phyloP scores from a whole-genome alignment of 92 coral and sea anemone genomes.

The Paragorgia papillata region DNA sequence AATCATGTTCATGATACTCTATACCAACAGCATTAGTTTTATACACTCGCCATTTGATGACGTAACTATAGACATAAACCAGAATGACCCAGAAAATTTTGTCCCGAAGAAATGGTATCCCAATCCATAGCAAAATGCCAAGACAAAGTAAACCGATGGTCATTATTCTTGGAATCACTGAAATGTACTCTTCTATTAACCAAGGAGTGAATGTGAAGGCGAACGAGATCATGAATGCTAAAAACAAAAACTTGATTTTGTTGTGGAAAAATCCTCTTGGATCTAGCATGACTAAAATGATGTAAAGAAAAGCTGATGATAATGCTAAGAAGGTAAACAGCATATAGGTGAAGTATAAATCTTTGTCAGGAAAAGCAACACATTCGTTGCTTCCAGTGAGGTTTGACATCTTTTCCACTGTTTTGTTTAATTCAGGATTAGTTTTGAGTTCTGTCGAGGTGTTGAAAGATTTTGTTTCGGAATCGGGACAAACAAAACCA shows the following conservation, averaged over 20 bases:
- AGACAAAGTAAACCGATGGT: slow-evolving; percentile 49
- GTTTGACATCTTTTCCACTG: slow-evolving; percentile 16
- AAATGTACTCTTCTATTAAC: slow-evolving; percentile 70
- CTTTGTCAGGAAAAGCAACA: slow-evolving; percentile 19
- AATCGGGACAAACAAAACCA: slow-evolving; percentile 63
- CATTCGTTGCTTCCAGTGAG: slow-evolving; percentile 23
- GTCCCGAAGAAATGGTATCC: slow-evolving; percentile 74
- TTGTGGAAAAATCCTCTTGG: slow-evolving; percentile 34
- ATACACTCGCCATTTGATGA: slow-evolving; percentile 78
- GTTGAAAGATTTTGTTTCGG: slow-evolving; percentile 40
- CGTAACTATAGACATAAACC: slow-evolving; percentile 72
- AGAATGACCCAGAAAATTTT: slow-evolving; percentile 71
- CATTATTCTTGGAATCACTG: slow-evolving; percentile 69
- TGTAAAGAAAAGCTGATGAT: slow-evolving; percentile 18
- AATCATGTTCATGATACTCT: slow-evolving; percentile 38
- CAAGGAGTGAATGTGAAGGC: slow-evolving; percentile 77
- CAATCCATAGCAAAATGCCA: slow-evolving; percentile 69
- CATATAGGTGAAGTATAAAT: slow-evolving; percentile 19
- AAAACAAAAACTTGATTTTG: slow-evolving; percentile 27
- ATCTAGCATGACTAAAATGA: not conserved
- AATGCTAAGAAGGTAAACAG: slow-evolving; percentile 4
- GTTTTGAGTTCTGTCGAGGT: not conserved
- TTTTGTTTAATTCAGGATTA: slow-evolving; percentile 28
- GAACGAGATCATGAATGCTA: slow-evolving; percentile 46
- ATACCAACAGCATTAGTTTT: slow-evolving; percentile 61